phyloP scores from a whole-genome alignment of 1,140 invertebrate genomes.

The Phymastichus coffea region DNA sequence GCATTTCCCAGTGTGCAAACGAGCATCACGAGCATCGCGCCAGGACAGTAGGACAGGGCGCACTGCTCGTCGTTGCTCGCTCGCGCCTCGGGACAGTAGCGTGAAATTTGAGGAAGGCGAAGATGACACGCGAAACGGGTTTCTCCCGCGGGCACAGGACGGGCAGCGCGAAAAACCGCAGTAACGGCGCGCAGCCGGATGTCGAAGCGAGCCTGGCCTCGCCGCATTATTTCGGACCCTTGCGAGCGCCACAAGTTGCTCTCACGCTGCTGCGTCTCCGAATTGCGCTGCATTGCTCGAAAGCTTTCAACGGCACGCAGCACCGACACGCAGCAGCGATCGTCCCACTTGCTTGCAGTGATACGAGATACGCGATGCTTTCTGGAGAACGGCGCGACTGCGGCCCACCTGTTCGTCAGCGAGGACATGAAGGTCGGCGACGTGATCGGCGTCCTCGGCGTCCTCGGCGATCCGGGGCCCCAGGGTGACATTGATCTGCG shows the following conservation, averaged over 20 bases:
- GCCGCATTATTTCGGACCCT: not conserved
- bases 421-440: slow-evolving; percentile 80
- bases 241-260: too few relatives aligned
- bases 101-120: too few relatives aligned
- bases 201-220: slow-evolving; percentile 27
- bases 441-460: slow-evolving; percentile 72
- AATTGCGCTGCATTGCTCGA: too few relatives aligned
- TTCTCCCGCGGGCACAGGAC: not conserved
- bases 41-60: too few relatives aligned
- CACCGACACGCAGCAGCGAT: too few relatives aligned
- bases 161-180: slow-evolving; percentile 1
- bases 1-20: too few relatives aligned
- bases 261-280: too few relatives aligned
- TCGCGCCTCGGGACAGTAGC: too few relatives aligned
- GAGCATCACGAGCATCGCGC: too few relatives aligned
- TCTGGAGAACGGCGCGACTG: slow-evolving; percentile 83
- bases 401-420: slow-evolving; percentile 86
- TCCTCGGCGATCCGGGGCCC: slow-evolving; percentile 74
- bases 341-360: slow-evolving; percentile 38
- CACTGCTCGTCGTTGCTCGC: too few relatives aligned
- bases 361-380: slow-evolving; percentile 82
- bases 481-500: slow-evolving; percentile 77
- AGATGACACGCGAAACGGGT: not conserved
- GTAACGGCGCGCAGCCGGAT: slow-evolving; percentile 9
- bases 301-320: too few relatives aligned